Base-by-base conservation (phyloP, 2,113 vertebrate genomes). In the Heterotis niloticus region DNA sequence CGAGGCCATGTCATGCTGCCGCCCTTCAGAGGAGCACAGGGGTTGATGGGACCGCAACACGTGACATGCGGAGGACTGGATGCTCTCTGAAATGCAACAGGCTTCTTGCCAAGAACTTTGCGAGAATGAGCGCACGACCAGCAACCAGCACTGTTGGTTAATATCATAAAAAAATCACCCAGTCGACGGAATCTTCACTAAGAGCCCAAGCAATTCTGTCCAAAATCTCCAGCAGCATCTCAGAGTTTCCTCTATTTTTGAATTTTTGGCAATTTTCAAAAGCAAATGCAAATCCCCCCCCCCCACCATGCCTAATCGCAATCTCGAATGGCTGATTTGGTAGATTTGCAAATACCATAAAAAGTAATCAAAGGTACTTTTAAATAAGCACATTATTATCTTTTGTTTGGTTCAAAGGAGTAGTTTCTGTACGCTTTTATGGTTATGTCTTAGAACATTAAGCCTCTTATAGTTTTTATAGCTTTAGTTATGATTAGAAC, bases 401-500 rank as follows among this genome's bases (percentile, higher is more conserved):
- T 60, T 60, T 75, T 23, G 20, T 60, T 17, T 17, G 0, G n/a
- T 17, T 16, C n/a, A 29, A 29, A 65, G 64, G 59, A 57, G 23
- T 13, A 29, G 20, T 76, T 76, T 64, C 29, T 34, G 44, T 20
- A 29, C 59, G 10, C n/a, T 70, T 70, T 29, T 44, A 29, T 28
- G 26, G 65, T 59, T 68, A 18, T 23, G 59, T 0, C 24, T 75
- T 73, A 20, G 56, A 26, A 57, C 24, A 59, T 28, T 59, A 51
- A 26, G 64, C 64, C 23, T 51, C 54, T 57, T 20, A 29, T 29
- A 34, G 18, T 20, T 78, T 59, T 29, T 68, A 26, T 59, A 17
- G 65, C 52, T n/a, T 59, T 14, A 59, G 64, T 74, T 34, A 78
- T 56, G 18, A 67, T 67, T 56, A 67, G 34, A 18, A 78, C 23